These are phyloP conservation scores for Trichacis sp. DNA, from an alignment of 2,888 invertebrate genomes.

Conservation along the genomic window DNA sequence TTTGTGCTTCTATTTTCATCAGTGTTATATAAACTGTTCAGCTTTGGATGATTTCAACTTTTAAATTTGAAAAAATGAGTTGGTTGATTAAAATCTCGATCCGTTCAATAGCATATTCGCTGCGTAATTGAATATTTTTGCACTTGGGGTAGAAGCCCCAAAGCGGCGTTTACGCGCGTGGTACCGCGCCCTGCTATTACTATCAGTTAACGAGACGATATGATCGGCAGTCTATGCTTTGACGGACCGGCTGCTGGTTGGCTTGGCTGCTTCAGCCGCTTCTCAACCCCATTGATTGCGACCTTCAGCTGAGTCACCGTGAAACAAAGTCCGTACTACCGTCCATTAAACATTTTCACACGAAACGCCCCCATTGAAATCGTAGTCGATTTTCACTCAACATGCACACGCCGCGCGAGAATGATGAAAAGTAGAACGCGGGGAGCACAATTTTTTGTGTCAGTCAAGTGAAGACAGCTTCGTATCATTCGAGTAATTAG, in stretches of 20 bases:
- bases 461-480: too few species aligned
- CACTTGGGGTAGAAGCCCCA: constrained; percentile 59
- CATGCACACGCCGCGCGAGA: background rate
- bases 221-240: constrained; percentile 56
- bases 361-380: constrained; percentile 29
- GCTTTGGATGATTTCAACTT: too few species aligned
- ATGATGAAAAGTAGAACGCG: background rate
- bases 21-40: too few species aligned
- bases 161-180: constrained; percentile 11
- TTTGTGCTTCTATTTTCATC: too few species aligned
- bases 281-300: constrained; percentile 42
- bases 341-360: constrained; percentile 47
- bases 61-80: too few species aligned
- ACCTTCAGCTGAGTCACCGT: constrained; percentile 46
- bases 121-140: constrained; percentile 65
- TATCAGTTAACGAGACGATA: constrained; percentile 69
- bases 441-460: background rate
- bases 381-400: constrained; percentile 10
- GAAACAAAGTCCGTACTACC: constrained; percentile 34
- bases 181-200: constrained; percentile 68
- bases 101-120: constrained; percentile 45
- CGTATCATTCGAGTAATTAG: too few species aligned
- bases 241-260: constrained; percentile 23
- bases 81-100: background rate
- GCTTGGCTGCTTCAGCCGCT: constrained; percentile 37